These are phyloP conservation scores for Muscina levida DNA, from an alignment of 2,888 invertebrate genomes.

Conservation along the genomic window DNA sequence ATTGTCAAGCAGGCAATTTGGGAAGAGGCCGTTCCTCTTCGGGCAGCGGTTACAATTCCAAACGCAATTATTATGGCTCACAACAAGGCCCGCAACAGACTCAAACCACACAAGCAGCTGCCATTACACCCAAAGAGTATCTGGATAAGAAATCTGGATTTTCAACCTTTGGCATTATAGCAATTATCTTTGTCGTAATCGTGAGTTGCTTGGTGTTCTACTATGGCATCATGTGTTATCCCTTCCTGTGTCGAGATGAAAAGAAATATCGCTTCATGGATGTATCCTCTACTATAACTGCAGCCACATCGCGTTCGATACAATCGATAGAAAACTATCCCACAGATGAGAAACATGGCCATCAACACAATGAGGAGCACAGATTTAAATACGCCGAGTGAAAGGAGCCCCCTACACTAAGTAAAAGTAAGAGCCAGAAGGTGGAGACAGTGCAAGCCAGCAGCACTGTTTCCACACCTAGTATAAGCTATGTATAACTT, in stretches of 20 bases:
- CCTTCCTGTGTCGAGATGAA: conserved; percentile 81
- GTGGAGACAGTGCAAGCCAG: background rate
- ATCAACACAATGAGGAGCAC: conserved; percentile 45
- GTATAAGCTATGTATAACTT: no score
- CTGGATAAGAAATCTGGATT: conserved; percentile 78
- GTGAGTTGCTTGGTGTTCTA: conserved; percentile 81
- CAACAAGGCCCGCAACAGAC: conserved; percentile 50
- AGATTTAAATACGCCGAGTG: conserved; percentile 54
- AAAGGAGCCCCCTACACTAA: no score
- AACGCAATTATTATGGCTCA: conserved; percentile 67
- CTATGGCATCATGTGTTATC: conserved; percentile 85
- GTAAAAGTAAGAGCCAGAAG: background rate
- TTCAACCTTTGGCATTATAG: conserved; percentile 85
- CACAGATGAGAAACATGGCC: conserved; percentile 76
- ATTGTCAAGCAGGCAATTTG: conserved; percentile 60
- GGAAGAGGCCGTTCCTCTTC: conserved; percentile 63
- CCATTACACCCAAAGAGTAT: conserved; percentile 76
- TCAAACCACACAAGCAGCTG: conserved; percentile 68
- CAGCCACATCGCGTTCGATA: conserved; percentile 79
- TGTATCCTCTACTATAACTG: conserved; percentile 78
- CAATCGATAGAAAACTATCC: conserved; percentile 79
- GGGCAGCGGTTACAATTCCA: conserved; percentile 61
- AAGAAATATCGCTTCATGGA: conserved; percentile 79
- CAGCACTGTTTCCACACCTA: no score
- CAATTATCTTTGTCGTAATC: conserved; percentile 76